Base-by-base conservation (phyloP, 2,888 invertebrate species). In the Napeogenes inachia region DNA sequence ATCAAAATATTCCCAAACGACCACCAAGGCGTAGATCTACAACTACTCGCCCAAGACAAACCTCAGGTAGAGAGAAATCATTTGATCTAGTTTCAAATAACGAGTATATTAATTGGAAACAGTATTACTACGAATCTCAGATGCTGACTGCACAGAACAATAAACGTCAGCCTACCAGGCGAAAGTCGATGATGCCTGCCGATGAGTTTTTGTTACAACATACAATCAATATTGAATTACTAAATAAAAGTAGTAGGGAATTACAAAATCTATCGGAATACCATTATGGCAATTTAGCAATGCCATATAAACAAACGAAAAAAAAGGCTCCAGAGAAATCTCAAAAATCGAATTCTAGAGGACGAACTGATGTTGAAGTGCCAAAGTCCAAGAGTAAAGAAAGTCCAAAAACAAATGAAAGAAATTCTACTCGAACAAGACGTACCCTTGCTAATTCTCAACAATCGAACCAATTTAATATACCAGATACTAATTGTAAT, bases 171-270 rank as follows among this genome's bases (percentile, higher is more conserved):
- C 21, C 63, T 8, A 54, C 56, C 38, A 63, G 68, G 12, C 68
- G 67, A 8, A 63, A 67, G 58, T 62, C 65, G 54, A 35, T 67
- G 10, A 60, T 65, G 21, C 63, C 63, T 2, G 56, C 64, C 4
- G 67, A 70, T 35, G 62, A 66, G 10, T 47, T 70, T 0, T 38
- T 68, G 13, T 30, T 61, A 30, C 64, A 63, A 63, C 67, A 67
- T 21, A 62, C 64, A n/a, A 30, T 61, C 33, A 67, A 59, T 57
- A 12, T 65, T 30, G 62, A 67, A 21, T 12, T 67, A 53, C 59
- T 62, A 45, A 35, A 21, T 54, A 60, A 61, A 53, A 59, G 13
- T 10, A 65, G 45, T 4, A 56, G 30, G 50, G 62, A 61, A 35
- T 30, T 57, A 21, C 12, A 58, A 12, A 56, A 62, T 46, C 54